phyloP scores from a whole-genome alignment of 2,797 vertebrate species.

The Poeciliopsis infans region DNA sequence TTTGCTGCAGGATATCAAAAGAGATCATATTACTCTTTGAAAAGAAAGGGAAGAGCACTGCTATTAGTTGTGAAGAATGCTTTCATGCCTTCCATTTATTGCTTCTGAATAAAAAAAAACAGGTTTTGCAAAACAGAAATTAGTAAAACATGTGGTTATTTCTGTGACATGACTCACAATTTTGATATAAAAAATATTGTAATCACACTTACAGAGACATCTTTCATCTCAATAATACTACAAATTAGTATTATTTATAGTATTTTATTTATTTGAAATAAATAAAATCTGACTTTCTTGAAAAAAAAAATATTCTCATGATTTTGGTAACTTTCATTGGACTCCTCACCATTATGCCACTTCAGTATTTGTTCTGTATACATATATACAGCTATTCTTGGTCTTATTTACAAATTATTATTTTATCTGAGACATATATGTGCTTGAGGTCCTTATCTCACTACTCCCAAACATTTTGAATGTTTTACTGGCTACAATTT shows the following conservation, averaged over 20 bases:
- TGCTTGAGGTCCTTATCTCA: neutral
- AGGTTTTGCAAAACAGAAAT: conserved; percentile 52
- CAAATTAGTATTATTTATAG: too few relatives aligned
- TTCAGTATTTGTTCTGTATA: neutral
- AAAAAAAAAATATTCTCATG: neutral
- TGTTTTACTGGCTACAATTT: neutral
- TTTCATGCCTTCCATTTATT: conserved; percentile 63
- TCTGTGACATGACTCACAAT: conserved; percentile 25
- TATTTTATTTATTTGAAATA: neutral
- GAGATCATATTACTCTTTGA: conserved; percentile 56
- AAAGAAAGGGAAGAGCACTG: conserved; percentile 46
- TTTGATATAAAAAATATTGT: neutral
- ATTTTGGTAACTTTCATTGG: neutral
- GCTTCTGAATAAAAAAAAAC: conserved; percentile 52
- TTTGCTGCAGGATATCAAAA: conserved; percentile 61
- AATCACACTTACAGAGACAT: neutral
- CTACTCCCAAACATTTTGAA: neutral
- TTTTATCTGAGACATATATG: neutral
- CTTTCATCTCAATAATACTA: neutral
- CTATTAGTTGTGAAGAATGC: conserved; percentile 62
- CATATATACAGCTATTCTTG: neutral
- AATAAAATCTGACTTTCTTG: neutral
- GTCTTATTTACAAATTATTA: neutral
- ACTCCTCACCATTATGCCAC: neutral
- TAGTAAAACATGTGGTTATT: conserved; percentile 45